phyloP scores from a whole-genome alignment of 2,797 vertebrate species.

The Harpagifer antarcticus region DNA sequence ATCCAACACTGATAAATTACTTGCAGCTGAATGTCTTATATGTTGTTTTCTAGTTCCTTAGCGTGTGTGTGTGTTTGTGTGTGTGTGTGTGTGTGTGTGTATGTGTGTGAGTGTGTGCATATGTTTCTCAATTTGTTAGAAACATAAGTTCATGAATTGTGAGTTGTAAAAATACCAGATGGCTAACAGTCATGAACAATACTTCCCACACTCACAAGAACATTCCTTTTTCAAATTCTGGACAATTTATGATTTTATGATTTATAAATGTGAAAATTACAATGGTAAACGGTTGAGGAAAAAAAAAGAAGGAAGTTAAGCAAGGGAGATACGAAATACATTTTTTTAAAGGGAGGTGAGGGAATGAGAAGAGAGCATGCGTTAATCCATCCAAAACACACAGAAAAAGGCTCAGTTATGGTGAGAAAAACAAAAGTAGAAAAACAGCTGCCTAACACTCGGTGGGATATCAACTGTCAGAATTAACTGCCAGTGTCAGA shows the following conservation, averaged over 20 bases:
- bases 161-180: conserved; percentile 66
- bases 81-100: too few relatives aligned
- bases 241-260: conserved; percentile 49
- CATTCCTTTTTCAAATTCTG: conserved; percentile 2
- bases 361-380: conserved; percentile 12
- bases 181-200: conserved; percentile 45
- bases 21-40: conserved; percentile 70
- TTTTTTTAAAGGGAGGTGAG: not conserved
- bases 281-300: not conserved
- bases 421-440: conserved; percentile 66
- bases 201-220: conserved; percentile 26
- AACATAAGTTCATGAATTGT: conserved; percentile 67
- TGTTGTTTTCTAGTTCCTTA: conserved; percentile 48
- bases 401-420: conserved; percentile 36
- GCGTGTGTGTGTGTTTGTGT: too few relatives aligned
- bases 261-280: conserved; percentile 32
- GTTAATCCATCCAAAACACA: conserved; percentile 30
- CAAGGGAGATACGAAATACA: not conserved
- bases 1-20: conserved; percentile 69
- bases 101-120: not conserved
- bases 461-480: conserved; percentile 78
- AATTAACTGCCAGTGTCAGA: conserved; percentile 79
- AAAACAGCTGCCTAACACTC: conserved; percentile 78
- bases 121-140: conserved; percentile 72
- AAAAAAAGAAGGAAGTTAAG: not conserved